Evolutionary conservation across 2,797 vertebrate species (phyloP).

Genomic region (Ctenopoma multispine): DNA sequence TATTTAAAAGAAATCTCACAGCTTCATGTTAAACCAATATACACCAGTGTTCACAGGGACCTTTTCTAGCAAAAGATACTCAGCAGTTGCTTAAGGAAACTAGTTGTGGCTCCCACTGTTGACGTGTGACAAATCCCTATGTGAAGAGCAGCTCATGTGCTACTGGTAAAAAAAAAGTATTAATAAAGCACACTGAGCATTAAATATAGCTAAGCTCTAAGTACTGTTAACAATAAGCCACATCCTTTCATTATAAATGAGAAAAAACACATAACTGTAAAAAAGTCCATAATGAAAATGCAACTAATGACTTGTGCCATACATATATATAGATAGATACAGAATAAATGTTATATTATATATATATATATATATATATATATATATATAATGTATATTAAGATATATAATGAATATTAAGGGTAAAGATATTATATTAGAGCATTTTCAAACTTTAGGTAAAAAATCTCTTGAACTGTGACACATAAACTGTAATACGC

Average conservation of each 20-base stretch:
- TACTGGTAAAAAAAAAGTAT: slow-evolving; percentile 30
- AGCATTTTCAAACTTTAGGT: background rate
- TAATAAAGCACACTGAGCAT: slow-evolving; percentile 49
- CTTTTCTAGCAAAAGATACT: slow-evolving; percentile 40
- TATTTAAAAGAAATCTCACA: slow-evolving; percentile 9
- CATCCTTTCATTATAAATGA: slow-evolving; percentile 12
- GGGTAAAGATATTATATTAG: background rate
- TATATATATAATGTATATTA: background rate
- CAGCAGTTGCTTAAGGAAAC: slow-evolving; percentile 52
- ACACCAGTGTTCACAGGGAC: background rate
- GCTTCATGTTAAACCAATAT: slow-evolving; percentile 8
- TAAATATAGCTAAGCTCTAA: slow-evolving; percentile 52
- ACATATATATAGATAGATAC: background rate
- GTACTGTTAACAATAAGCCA: slow-evolving; percentile 30
- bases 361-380: background rate
- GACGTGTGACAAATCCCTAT: slow-evolving; percentile 62
- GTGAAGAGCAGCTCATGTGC: slow-evolving; percentile 47
- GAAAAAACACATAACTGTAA: background rate
- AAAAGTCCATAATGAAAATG: slow-evolving; percentile 1
- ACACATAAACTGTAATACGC: background rate
- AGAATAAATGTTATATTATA: no score
- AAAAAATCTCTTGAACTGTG: background rate
- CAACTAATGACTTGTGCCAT: background rate
- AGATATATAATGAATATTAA: no score
- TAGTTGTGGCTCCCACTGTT: slow-evolving; percentile 33